Percentiles rank a stretch among this genome's conserved stretches.
Conservation (phyloP, 2,113 vertebrate species). For the Protobothrops mucrosquamatus region DNA sequence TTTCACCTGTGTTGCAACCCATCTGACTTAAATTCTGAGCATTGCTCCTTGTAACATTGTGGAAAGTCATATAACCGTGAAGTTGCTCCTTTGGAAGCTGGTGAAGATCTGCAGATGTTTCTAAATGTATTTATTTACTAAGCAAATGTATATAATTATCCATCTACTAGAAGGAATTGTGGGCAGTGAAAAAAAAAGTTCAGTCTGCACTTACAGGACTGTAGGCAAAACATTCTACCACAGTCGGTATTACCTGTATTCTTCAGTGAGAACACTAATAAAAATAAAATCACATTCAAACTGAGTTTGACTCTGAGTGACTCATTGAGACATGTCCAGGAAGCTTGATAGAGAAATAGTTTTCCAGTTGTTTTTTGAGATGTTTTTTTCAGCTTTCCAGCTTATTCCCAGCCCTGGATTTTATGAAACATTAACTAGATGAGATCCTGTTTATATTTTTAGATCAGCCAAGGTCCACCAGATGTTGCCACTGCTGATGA, state of each 20-base stretch:
- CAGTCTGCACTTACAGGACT: background rate
- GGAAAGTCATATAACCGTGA: background rate
- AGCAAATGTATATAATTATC: background rate
- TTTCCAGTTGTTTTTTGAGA: background rate
- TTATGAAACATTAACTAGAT: background rate
- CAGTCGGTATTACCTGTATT: background rate
- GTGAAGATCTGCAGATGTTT: background rate
- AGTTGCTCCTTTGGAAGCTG: background rate
- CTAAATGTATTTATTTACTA: background rate
- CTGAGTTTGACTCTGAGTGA: background rate
- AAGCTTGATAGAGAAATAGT: background rate
- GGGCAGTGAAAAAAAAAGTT: background rate
- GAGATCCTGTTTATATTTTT: background rate
- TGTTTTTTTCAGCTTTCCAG: background rate
- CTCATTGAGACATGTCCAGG: background rate
- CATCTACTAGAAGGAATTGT: background rate
- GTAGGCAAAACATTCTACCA: background rate
- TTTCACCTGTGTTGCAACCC: background rate
- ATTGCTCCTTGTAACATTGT: background rate
- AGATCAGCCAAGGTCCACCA: background rate
- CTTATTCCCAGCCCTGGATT: background rate
- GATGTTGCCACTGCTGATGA: background rate
- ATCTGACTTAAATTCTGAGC: background rate
- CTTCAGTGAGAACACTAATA: background rate
- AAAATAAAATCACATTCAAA: background rate